Evolutionary conservation across 2,113 vertebrate genomes (phyloP).

Genomic region (Marmota flaviventris): DNA sequence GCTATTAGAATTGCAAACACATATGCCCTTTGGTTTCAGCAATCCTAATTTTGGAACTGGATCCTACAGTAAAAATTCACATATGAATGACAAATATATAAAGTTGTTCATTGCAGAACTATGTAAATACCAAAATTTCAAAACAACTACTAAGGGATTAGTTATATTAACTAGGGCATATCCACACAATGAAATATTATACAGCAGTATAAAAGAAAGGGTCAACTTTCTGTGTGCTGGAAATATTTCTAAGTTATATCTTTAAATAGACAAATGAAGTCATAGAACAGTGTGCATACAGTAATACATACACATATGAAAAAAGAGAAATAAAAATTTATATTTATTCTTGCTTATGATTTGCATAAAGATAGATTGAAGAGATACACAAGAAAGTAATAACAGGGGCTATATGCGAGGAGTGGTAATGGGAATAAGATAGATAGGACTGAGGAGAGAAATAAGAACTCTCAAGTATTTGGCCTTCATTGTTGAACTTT

Average conservation of each 20-base stretch:
- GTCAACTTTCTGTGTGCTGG: neutral
- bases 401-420: neutral
- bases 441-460: neutral
- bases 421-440: neutral
- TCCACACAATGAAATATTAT: neutral
- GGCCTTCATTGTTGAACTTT: neutral
- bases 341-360: neutral
- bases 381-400: neutral
- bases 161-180: neutral
- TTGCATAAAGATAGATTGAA: constrained; percentile 16
- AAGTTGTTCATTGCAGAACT: neutral
- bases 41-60: neutral
- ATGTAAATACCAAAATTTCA: neutral
- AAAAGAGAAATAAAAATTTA: neutral
- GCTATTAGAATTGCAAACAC: neutral
- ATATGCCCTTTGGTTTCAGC: neutral
- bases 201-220: neutral
- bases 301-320: neutral
- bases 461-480: neutral
- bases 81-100: neutral
- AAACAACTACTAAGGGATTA: neutral
- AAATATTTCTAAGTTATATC: neutral
- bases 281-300: neutral
- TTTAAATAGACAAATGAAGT: neutral
- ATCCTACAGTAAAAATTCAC: neutral